Base-by-base conservation (phyloP, 2,888 invertebrate species). In the Dusona sp. region DNA sequence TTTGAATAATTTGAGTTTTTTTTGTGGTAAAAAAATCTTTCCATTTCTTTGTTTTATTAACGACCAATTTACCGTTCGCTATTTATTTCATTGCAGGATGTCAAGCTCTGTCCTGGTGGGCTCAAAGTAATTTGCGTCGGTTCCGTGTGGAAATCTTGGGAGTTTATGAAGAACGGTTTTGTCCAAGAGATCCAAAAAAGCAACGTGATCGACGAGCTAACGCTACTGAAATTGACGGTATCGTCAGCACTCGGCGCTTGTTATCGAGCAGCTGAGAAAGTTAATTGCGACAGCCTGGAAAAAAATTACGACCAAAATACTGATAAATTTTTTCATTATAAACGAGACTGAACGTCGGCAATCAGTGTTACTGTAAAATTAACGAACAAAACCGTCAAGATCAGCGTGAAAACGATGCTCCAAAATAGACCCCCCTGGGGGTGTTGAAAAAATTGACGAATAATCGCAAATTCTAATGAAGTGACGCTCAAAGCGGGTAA, bases 91-190 rank as follows among this genome's bases (percentile, higher is more conserved):
- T 88, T 90, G 19, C 91, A 96, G 94, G 95, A 95, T 84, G 93
- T 97, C 72, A 94, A 95, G 64, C 90, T 94, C 29, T 93, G 92
- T 70, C 90, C 94, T 3, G 96, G 96, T 29, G 97, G 97, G 0
- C 91, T 98, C 64, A 96, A 96, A 73, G 96, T 99, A 0, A 96
- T 98, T 0, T 99, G 99, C 93, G 98, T 99, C 0, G 99, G 99
- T 0, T 98, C 98, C 0, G 98, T 99, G 0, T 99, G 98, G 98
- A 96, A 97, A 87, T 99, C 99, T 92, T 99, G 99, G 98, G 95
- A 96, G 6, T 95, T 97, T 38, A 93, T 99, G 86, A 95, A 96
- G 91, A 95, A 96, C 3, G 98, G 98, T 0, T 97, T 98, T 89
- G 91, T 96, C 3, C 91, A 94, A 2, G 95, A 95, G 86, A 93